Evolutionary conservation across 2,113 vertebrate species (phyloP).

Genomic region (Todiramphus chloris): DNA sequence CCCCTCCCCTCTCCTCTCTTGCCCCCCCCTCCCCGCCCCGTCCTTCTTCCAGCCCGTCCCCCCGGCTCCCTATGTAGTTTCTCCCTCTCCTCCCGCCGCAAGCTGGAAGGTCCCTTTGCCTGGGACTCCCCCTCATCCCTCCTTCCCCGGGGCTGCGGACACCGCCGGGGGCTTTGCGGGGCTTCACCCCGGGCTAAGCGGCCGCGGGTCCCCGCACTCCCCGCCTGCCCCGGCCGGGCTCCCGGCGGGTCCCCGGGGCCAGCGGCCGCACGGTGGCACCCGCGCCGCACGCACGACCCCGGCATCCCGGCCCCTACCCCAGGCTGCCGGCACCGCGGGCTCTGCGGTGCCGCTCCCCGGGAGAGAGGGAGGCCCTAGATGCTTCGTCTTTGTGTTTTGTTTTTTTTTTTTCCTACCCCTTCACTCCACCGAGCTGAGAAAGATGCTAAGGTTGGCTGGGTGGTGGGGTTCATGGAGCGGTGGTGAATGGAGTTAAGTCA

Average conservation of each 20-base stretch:
- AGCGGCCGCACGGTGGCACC: slow-evolving; percentile 69
- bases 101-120: neutral
- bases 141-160: neutral
- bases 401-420: neutral
- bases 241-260: neutral
- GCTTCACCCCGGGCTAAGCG: neutral
- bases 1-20: neutral
- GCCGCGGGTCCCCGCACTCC: neutral
- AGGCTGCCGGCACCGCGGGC: neutral
- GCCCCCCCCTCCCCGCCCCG: neutral
- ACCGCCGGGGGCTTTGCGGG: neutral
- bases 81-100: neutral
- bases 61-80: neutral
- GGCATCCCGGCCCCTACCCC: neutral
- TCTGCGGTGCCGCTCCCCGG: neutral
- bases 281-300: neutral
- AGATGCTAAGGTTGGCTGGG: neutral
- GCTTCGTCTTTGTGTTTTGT: too few relatives aligned
- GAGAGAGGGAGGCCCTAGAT: neutral
- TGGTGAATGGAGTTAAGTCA: neutral
- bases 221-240: neutral
- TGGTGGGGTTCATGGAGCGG: neutral
- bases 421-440: neutral
- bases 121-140: neutral
- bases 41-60: neutral